Base-by-base conservation (phyloP, 1,140 invertebrate species). In the Drosophila virilis region DNA sequence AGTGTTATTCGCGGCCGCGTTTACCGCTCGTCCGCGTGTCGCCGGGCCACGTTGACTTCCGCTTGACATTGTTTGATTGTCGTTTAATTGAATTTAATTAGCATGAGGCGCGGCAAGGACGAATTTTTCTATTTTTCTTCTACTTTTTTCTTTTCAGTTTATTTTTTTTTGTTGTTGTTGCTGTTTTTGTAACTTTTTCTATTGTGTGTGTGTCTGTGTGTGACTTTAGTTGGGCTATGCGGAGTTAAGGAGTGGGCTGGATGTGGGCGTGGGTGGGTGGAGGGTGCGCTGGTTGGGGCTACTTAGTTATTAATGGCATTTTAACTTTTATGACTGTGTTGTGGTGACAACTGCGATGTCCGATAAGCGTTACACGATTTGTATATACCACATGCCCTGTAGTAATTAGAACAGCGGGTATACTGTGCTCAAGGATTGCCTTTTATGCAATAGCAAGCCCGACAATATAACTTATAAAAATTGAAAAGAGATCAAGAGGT, bases 21-120 rank as follows among this genome's bases (percentile, higher is more conserved):
- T 80, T 66, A 43, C 48, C 62, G 48, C 54, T 32, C 12, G 42
- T 42, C 64, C 51, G 64, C 68, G 51, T 70, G 51, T 62, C 67
- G 67, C 68, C 28, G 3, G 32, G 35, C 40, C 40, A 40, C 55
- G 40, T 59, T 90, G 75, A 90, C 80, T 84, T 86, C 86, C 80
- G 83, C 75, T 89, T 91, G 83, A 91, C 89, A 91, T 84, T 91
- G 84, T 89, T 91, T 91, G 89, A 91, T 91, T 91, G 89, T 89
- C 88, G 78, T 91, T 91, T 91, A 91, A 91, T 91, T 91, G 88
- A 91, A 91, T 91, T 91, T 91, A 91, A 91, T 91, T 91, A 91
- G 88, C 82, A 78, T 82, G 75, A 88, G 83, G 76, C 83, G 66
- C 79, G 55, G 62, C 76, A 74, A 88, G 68, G 83, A 85, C 77